Evolutionary conservation across 2,797 vertebrate species (phyloP), one percentile per base, ranked within the genome.

Genomic region (Microhierax caerulescens): DNA sequence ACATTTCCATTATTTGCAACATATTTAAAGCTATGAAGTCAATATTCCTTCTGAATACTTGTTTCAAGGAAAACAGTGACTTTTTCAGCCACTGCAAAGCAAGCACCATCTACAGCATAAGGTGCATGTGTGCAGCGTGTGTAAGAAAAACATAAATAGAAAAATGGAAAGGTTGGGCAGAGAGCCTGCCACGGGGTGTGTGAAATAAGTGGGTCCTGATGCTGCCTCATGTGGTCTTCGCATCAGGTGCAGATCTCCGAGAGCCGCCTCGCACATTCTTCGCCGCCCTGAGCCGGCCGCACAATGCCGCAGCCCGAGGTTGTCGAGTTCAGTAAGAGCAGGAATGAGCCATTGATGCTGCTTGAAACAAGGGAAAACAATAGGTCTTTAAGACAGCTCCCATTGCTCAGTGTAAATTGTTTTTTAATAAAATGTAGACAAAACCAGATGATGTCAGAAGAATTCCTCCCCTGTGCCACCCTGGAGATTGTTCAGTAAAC

Each of bases 341-440:
- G 95, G 96, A 93, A 95, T 80, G 94, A 95, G 92, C 86, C 79
- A 96, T 97, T 97, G 95, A 97, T 97, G 95, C 96, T 91, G 92
- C 95, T 97, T 61, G 77, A 84, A 97, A 95, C 86, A 85, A 91
- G 88, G 43, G 93, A 77, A 96, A 93, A 97, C 96, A 95, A 96
- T 96, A 60, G 94, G 60, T 93, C 88, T 92, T 95, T 94, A 96
- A 93, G 95, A 97, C 97, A 96, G 97, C 92, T 95, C 96, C 91
- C 54, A 56, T 87, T 97, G 92, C 84, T 86, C 87, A 95, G 90
- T 93, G 95, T 95, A 95, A 79, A 95, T 97, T 95, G 95, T 80
- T 97, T 97, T 95, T 96, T 96, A 92, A 91, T 92, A 96, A 96
- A 96, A 96, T 64, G 85, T 75, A 91, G 94, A 96, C 95, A 96